phyloP scores from a whole-genome alignment of 2,113 vertebrate genomes.

The Forbesichthys papilliferus region DNA sequence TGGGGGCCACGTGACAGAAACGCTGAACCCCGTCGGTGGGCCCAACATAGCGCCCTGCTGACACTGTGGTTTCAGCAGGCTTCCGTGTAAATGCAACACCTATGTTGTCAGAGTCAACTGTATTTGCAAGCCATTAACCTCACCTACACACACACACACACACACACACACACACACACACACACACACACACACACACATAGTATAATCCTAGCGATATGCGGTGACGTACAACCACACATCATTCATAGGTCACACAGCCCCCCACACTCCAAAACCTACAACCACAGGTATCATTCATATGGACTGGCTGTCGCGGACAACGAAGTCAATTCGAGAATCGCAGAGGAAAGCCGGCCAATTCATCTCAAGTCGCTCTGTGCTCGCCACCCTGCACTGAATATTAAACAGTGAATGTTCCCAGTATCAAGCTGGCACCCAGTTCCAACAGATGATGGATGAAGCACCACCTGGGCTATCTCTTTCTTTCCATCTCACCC shows the following conservation, averaged over 20 bases:
- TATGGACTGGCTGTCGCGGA: conserved; percentile 5
- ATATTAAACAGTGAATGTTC: conserved; percentile 73
- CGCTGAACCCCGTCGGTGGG: conserved; percentile 62
- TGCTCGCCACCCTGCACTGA: conserved; percentile 55
- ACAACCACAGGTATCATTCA: not conserved
- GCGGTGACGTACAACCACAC: conserved; percentile 1
- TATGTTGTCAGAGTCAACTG: conserved; percentile 10
- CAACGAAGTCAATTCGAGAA: conserved; percentile 34
- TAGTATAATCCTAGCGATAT: not conserved
- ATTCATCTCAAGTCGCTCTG: conserved; percentile 58
- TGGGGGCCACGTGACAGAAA: conserved; percentile 62
- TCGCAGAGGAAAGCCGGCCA: conserved; percentile 55
- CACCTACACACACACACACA: conserved; percentile 4
- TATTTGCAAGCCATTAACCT: conserved; percentile 40
- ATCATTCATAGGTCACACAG: conserved; percentile 5
- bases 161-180: no score
- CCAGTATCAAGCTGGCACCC: conserved; percentile 66
- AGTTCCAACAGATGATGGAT: conserved; percentile 71
- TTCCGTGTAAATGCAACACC: conserved; percentile 28
- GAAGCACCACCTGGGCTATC: conserved; percentile 60
- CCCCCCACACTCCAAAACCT: not conserved
- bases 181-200: no score
- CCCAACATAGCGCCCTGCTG: conserved; percentile 49
- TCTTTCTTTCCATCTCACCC: conserved; percentile 35
- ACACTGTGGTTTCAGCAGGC: conserved; percentile 50